Evolutionary conservation across 2,113 vertebrate species (phyloP), one percentile per base, ranked within the genome.

Genomic region (Pachyramphus minor): DNA sequence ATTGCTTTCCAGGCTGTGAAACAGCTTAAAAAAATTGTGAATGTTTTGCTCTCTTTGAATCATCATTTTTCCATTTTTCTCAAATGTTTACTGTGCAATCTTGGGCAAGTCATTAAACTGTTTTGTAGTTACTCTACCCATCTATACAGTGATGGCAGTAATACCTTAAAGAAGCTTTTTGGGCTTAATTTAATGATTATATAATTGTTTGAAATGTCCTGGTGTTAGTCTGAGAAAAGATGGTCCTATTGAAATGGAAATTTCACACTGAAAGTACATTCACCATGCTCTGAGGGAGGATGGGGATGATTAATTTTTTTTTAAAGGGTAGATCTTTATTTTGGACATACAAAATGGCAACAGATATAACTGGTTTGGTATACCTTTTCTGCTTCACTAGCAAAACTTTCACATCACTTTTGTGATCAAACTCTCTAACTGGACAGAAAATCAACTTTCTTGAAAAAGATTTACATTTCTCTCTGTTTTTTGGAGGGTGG

Each of bases 1-100:
- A 96, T 88, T 91, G 75, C 79, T 94, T 95, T 88, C 64, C 67
- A 83, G 56, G 24, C 35, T 85, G 55, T 91, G 92, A 94, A 94
- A 64, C 31, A 72, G 73, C 72, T 94, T 81, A 37, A 87, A 92
- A 80, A 88, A 31, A 6, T 53, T 33, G 41, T 37, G 35, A 86
- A 67, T 52, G 30, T 87, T 96, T 93, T 88, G 39, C 53, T 84
- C 22, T 69, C 72, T 93, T 85, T 80, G 68, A 88, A 84, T 94
- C 28, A 75, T 81, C 27, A 13, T 77, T 94, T 93, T 89, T 63
- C 56, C 18, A 37, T 83, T 69, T 90, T 53, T 56, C 33, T 90
- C 87, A 87, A 87, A 81, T 89, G 56, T 94, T 94, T 93, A 67
- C 83, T 5, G 1, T 89, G 52, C 10, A 5, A 22, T 86, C 47